Base-by-base conservation (phyloP, 1,140 invertebrate species). In the Pinna nobilis region DNA sequence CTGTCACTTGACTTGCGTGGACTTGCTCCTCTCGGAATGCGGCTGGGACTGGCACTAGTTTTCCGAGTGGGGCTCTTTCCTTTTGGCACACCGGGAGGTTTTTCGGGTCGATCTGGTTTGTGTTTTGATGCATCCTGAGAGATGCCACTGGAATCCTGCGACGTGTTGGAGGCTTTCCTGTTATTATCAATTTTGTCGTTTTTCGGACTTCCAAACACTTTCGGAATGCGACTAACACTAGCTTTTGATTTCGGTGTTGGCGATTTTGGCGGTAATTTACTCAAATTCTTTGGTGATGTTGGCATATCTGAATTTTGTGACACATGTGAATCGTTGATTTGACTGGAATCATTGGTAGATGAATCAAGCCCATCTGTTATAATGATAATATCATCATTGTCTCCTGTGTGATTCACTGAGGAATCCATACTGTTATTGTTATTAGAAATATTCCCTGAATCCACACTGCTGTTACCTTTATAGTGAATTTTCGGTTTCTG, bases 81-180 rank as follows among this genome's bases (percentile, higher is more conserved):
- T 44, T 44, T 44, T 44, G n/a, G 39, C 9, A n/a, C 39, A 9
- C n/a, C 39, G 9, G 51, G 51, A 13, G 51, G 51, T 53, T 53
- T 53, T 13, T 28, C 51, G 3, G 51, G n/a, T 53, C 51, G 51
- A 23, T 25, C 28, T 53, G 51, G 51, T 53, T 53, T 53, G n/a
- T 3, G n/a, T 53, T 53, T 53, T 18, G 25, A 23, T 2, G 11
- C 25, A 53, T 53, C 51, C 18, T 53, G n/a, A 23, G n/a, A 20
- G 13, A 20, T 13, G 13, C 11, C 18, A 18, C 25, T 25, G 13
- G 51, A 53, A 11, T 25, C 25, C 25, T 18, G 25, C n/a, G 51
- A 25, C 3, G 51, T 13, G 13, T 28, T 53, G n/a, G 51, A n/a
- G n/a, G n/a, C n/a, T n/a, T n/a, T n/a, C n/a, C n/a, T n/a, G n/a